These are phyloP conservation scores for Julus scandinavius DNA, from an alignment of 2,888 invertebrate genomes.

Conservation along the genomic window DNA sequence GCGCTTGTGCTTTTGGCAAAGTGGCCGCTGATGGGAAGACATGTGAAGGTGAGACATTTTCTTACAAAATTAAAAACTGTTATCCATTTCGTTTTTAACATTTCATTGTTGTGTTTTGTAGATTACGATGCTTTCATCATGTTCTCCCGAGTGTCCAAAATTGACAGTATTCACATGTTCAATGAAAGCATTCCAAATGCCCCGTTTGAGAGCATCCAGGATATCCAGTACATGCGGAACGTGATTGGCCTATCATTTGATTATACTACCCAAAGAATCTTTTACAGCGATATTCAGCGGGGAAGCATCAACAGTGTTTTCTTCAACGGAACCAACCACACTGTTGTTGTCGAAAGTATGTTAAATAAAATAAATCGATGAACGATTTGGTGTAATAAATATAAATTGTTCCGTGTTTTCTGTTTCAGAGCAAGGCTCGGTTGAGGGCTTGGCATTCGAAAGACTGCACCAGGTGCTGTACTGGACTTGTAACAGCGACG, in stretches of 20 bases:
- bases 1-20: constrained; percentile 85
- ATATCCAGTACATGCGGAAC: constrained; percentile 80
- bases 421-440: constrained; percentile 78
- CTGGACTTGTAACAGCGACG: constrained; percentile 87
- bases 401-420: background rate
- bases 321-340: constrained; percentile 82
- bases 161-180: constrained; percentile 82
- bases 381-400: background rate
- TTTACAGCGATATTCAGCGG: constrained; percentile 89
- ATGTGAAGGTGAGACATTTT: constrained; percentile 72
- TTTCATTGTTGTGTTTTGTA: constrained; percentile 64
- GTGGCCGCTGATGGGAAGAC: constrained; percentile 74
- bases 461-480: constrained; percentile 76
- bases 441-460: constrained; percentile 87
- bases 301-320: constrained; percentile 83
- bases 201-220: constrained; percentile 79
- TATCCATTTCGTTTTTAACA: background rate
- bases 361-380: background rate
- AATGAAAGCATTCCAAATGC: constrained; percentile 79
- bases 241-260: constrained; percentile 87
- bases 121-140: constrained; percentile 84
- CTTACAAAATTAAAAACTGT: background rate
- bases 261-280: constrained; percentile 75
- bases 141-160: constrained; percentile 82
- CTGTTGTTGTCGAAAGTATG: constrained; percentile 75